Conservation (phyloP, 2,888 invertebrate genomes). For the Dryobotodes eremita region DNA sequence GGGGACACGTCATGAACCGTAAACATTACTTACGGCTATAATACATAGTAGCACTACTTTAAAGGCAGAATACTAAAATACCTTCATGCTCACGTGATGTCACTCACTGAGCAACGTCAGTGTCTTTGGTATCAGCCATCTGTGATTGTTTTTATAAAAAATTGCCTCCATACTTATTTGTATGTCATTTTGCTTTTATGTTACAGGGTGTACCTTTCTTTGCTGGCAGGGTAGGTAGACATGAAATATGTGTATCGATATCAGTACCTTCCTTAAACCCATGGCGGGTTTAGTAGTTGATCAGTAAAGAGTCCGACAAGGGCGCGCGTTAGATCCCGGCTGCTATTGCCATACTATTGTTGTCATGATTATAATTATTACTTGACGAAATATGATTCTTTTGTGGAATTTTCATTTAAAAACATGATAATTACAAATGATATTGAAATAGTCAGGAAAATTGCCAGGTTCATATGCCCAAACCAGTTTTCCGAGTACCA, state of each 20-base stretch:
- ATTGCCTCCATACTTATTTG: not conserved
- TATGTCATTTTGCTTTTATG: too few relatives aligned
- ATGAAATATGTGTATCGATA: not conserved
- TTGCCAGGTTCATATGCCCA: not conserved
- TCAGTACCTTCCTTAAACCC: not conserved
- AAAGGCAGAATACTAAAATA: slow-evolving; percentile 35
- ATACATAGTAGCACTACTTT: slow-evolving; percentile 14
- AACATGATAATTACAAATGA: not conserved
- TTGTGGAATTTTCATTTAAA: not conserved
- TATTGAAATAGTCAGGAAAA: not conserved
- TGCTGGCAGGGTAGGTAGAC: not conserved
- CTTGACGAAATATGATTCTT: not conserved
- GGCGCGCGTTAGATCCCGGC: not conserved
- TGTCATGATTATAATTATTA: not conserved
- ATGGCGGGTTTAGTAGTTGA: not conserved
- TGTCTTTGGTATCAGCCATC: slow-evolving; percentile 11
- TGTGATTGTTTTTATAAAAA: slow-evolving; percentile 20
- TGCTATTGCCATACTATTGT: not conserved
- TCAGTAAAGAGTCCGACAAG: not conserved
- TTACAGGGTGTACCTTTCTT: too few relatives aligned
- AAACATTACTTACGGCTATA: slow-evolving; percentile 25
- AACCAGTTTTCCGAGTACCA: not conserved
- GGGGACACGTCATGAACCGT: slow-evolving; percentile 30
- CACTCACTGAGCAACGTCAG: not conserved
- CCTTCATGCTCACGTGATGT: slow-evolving; percentile 14